Percentiles rank a stretch among this genome's conserved stretches.
Evolutionary conservation across 2,797 vertebrate species (phyloP).

Genomic region (Cephalopachus bancanus): DNA sequence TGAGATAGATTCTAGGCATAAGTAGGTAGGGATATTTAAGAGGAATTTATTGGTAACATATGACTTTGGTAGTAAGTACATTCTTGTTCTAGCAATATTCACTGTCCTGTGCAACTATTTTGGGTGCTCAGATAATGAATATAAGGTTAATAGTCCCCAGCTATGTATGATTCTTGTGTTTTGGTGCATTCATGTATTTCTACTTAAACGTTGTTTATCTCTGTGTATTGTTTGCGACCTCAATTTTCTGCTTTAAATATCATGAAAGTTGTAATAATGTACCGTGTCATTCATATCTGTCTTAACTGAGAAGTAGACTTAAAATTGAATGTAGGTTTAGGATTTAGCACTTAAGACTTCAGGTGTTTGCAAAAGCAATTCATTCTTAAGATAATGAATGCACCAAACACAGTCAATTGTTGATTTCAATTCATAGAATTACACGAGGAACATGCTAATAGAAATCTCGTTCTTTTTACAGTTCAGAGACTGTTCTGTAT

Average conservation of each 20-base stretch:
- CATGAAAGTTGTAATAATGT: background rate
- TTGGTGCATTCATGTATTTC: background rate
- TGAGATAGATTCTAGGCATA: background rate
- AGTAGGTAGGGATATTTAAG: background rate
- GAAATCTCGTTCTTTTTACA: slow-evolving; percentile 20
- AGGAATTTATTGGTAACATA: background rate
- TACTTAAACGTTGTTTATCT: background rate
- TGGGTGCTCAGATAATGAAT: background rate
- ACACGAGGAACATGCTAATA: slow-evolving; percentile 30
- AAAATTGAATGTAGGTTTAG: slow-evolving; percentile 31
- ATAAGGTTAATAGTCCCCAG: background rate
- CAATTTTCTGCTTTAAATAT: slow-evolving; percentile 22
- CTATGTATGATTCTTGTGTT: background rate
- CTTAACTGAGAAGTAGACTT: slow-evolving; percentile 12
- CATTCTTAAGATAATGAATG: slow-evolving; percentile 55
- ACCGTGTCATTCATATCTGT: background rate
- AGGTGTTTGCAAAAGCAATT: slow-evolving; percentile 39
- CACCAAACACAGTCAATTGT: background rate
- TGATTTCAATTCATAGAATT: slow-evolving; percentile 18
- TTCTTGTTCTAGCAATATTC: background rate
- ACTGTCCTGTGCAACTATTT: background rate
- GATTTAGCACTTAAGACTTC: background rate
- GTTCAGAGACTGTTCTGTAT: background rate
- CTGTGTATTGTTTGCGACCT: background rate
- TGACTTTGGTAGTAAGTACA: background rate